These are phyloP conservation scores for Drosophila sp. DNA, from an alignment of 1,140 invertebrate genomes.

Conservation along the genomic window DNA sequence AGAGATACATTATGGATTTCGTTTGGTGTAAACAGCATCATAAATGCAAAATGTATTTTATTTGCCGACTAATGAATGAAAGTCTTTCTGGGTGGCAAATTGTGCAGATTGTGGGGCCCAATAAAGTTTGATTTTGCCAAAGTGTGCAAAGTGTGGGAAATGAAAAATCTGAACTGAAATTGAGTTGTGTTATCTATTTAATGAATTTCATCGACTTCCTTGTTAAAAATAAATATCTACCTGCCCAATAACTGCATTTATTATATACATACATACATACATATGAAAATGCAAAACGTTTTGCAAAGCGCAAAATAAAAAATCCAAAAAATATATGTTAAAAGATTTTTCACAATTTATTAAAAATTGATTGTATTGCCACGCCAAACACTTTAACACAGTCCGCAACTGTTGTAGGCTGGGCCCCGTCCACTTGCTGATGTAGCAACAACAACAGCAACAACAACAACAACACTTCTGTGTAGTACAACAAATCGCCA, in stretches of 20 bases:
- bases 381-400: conserved; percentile 45
- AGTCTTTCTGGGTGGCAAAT: conserved; percentile 22
- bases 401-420: conserved; percentile 31
- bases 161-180: background rate
- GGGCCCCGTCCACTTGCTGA: conserved; percentile 57
- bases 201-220: conserved; percentile 12
- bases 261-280: background rate
- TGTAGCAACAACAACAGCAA: conserved; percentile 30
- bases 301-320: conserved; percentile 31
- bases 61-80: conserved; percentile 57
- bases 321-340: conserved; percentile 3
- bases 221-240: conserved; percentile 1
- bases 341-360: conserved; percentile 72
- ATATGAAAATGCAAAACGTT: conserved; percentile 68
- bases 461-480: conserved; percentile 19
- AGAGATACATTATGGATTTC: conserved; percentile 55
- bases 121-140: conserved; percentile 22
- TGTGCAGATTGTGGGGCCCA: conserved; percentile 24
- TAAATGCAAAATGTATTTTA: conserved; percentile 52
- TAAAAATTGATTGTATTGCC: conserved; percentile 80
- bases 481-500: conserved; percentile 53
- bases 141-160: background rate
- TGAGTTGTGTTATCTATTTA: conserved; percentile 1
- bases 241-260: background rate
- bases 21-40: conserved; percentile 61